Base-by-base conservation (phyloP, 2,113 vertebrate species). In the Ellobius talpinus region DNA sequence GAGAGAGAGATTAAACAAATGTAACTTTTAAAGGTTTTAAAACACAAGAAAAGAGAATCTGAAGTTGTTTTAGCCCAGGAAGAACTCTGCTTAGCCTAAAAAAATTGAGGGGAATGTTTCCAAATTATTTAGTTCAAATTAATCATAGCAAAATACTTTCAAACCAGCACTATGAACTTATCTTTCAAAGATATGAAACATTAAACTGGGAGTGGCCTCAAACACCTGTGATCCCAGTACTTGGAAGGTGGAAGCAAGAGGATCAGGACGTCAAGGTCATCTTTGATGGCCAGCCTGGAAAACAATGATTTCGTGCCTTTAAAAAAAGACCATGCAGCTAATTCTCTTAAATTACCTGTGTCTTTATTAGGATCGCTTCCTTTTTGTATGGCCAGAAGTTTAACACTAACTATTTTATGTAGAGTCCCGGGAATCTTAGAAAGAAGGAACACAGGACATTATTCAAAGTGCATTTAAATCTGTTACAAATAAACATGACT, bases 371-470 rank as follows among this genome's bases (percentile, higher is more conserved):
- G 98, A 97, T 99, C 99, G 91, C 98, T 99, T 81, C 99, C 99
- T 52, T 98, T 99, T 94, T 99, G 98, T 86, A 99, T 98, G 96
- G 98, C 99, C 91, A 97, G 94, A 90, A 99, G 98, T 96, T 99
- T 99, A 88, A 99, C 98, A 96, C 99, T 99, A 96, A 99, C 99
- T 98, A 99, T 99, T 98, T 99, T 99, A 98, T 99, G 99, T 97
- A 99, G 97, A 0, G 98, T 98, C 93, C 98, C 99, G 19, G 99
- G 99, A 97, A 99, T 99, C 99, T 99, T 95, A 45, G 93, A 88
- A 94, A 95, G 12, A 96, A 45, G 5, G 31, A 9, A 92, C 2
- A 91, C 26, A 55, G 31, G 19, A 77, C 61, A 91, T 85, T 89
- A 91, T 72, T 95, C 87, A 81, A 85, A 93, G 91, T 21, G 12